These are phyloP conservation scores for Drosophila pseudotakahashii DNA, from an alignment of 2,888 invertebrate genomes.

Conservation along the genomic window DNA sequence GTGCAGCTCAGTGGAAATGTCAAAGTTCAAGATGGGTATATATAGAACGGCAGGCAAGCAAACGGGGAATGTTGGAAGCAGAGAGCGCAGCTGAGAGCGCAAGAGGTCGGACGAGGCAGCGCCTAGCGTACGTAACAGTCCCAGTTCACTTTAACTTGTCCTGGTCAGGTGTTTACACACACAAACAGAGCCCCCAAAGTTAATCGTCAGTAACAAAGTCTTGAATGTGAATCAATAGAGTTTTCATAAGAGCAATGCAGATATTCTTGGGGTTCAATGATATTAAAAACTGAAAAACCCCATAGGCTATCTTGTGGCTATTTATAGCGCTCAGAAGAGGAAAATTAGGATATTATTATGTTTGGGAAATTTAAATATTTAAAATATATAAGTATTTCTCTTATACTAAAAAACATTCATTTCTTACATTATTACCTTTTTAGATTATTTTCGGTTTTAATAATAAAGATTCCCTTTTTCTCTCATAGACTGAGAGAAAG, in stretches of 20 bases:
- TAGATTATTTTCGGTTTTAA: too few relatives aligned
- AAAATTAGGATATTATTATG: too few relatives aligned
- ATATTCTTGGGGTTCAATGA: too few relatives aligned
- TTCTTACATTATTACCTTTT: too few relatives aligned
- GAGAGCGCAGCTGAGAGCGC: conserved; percentile 11
- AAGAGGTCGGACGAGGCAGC: conserved; percentile 18
- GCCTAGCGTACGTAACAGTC: conserved; percentile 43
- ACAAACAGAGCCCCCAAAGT: conserved; percentile 12
- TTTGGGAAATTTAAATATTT: too few relatives aligned
- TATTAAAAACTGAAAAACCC: too few relatives aligned
- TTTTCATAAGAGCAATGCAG: neutral
- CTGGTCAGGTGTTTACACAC: conserved; percentile 17
- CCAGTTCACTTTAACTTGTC: conserved; percentile 10
- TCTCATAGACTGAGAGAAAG: too few relatives aligned
- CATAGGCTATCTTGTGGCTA: too few relatives aligned
- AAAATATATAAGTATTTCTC: too few relatives aligned
- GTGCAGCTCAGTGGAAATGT: conserved; percentile 36
- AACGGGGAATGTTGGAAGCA: neutral
- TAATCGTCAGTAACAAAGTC: neutral
- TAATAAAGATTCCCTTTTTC: too few relatives aligned
- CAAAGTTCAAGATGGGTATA: conserved; percentile 64
- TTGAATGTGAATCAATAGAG: conserved; percentile 15
- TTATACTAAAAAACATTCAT: too few relatives aligned
- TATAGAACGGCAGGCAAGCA: neutral
- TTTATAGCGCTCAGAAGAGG: too few relatives aligned